These are phyloP conservation scores for Eupleurogrammus muticus DNA, from an alignment of 2,797 vertebrate species.

Conservation along the genomic window DNA sequence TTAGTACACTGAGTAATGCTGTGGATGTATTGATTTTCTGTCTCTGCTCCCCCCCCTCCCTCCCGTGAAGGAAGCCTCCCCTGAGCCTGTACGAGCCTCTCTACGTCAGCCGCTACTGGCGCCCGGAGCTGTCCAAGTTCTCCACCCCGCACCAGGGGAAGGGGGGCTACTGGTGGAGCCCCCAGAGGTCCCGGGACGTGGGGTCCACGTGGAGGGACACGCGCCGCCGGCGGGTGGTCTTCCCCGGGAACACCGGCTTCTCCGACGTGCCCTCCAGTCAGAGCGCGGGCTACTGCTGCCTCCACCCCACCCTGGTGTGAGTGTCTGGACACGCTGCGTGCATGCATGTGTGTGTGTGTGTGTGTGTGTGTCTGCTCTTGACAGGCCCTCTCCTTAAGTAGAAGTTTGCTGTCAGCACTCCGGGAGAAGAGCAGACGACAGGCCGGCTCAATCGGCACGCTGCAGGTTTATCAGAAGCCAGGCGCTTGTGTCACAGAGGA, in stretches of 20 bases:
- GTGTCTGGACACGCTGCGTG: slow-evolving; percentile 12
- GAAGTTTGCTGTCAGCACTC: slow-evolving; percentile 61
- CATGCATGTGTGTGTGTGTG: slow-evolving; percentile 18
- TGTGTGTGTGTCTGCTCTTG: slow-evolving; percentile 11
- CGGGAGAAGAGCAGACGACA: slow-evolving; percentile 44
- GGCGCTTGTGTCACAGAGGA: slow-evolving; percentile 43
- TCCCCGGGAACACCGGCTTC: slow-evolving; percentile 72
- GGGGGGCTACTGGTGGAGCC: slow-evolving; percentile 70
- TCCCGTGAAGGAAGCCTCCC: slow-evolving; percentile 50
- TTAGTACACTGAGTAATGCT: slow-evolving; percentile 52
- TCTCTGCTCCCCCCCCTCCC: slow-evolving; percentile 25
- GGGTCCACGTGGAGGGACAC: slow-evolving; percentile 62
- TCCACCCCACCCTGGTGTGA: slow-evolving; percentile 68
- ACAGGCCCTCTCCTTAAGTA: slow-evolving; percentile 31
- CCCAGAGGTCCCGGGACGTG: slow-evolving; percentile 59
- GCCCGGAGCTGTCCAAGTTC: slow-evolving; percentile 49
- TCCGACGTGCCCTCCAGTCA: slow-evolving; percentile 61
- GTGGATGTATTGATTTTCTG: slow-evolving; percentile 71
- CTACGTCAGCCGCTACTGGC: slow-evolving; percentile 48
- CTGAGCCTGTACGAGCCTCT: slow-evolving; percentile 62
- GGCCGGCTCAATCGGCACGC: slow-evolving; percentile 57
- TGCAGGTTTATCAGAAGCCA: slow-evolving; percentile 58
- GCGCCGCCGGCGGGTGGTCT: slow-evolving; percentile 41
- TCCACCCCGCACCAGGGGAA: slow-evolving; percentile 65
- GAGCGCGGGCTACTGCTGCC: slow-evolving; percentile 54